Percentiles rank a stretch among this genome's conserved stretches.
These are phyloP conservation scores for Larimichthys crocea DNA, from an alignment of 2,113 vertebrate genomes.

Conservation along the genomic window DNA sequence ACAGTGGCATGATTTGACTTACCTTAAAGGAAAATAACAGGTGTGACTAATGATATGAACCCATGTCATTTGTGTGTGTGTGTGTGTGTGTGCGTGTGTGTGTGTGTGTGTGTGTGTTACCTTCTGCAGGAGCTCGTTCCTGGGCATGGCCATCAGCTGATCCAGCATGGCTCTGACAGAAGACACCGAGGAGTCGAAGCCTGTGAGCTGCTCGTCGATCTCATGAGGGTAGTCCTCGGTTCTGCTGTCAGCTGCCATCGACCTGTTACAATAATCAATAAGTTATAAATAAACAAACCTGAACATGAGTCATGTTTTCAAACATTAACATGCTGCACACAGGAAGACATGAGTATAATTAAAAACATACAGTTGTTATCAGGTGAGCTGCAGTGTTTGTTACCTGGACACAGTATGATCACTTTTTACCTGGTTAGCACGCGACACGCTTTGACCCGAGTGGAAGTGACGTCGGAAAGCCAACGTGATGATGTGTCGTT, in stretches of 20 bases:
- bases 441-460: background rate
- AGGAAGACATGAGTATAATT: background rate
- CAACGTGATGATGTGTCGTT: no score
- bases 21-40: background rate
- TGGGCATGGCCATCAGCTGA: slow-evolving; percentile 90
- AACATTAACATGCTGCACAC: no score
- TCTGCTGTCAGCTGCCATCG: slow-evolving; percentile 79
- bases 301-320: no score
- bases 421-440: background rate
- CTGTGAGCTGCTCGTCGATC: slow-evolving; percentile 90
- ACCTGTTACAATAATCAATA: slow-evolving; percentile 2
- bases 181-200: slow-evolving; percentile 89
- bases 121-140: slow-evolving; percentile 88
- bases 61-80: no score
- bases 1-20: no score
- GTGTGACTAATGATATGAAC: no score
- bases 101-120: slow-evolving; percentile 37
- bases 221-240: slow-evolving; percentile 93
- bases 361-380: fast-evolving
- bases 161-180: slow-evolving; percentile 90
- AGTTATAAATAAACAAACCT: no score
- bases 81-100: no score
- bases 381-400: fast-evolving
- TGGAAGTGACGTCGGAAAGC: slow-evolving; percentile 51
- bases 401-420: fast-evolving